These are phyloP conservation scores for Canis aureus DNA, from an alignment of 2,113 vertebrate species.

Conservation along the genomic window DNA sequence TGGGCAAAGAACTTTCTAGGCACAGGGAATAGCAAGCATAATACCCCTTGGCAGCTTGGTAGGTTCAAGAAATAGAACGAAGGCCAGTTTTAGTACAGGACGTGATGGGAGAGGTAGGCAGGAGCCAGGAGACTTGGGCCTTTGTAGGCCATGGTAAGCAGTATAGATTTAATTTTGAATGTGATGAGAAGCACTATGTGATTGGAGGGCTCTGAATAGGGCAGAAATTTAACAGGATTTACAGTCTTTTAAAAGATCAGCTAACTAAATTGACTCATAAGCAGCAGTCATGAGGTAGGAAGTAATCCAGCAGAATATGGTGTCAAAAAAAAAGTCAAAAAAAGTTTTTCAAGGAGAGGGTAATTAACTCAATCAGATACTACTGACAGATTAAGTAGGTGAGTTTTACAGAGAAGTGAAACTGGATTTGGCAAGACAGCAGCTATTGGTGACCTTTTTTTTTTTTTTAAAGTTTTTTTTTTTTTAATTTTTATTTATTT, in stretches of 20 bases:
- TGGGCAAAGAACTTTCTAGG: conserved; percentile 2
- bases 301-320: conserved; percentile 8
- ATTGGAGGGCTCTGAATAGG: not conserved
- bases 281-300: conserved; percentile 12
- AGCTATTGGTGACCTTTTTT: conserved; percentile 21
- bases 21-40: not conserved
- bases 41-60: not conserved
- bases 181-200: conserved; percentile 16
- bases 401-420: not conserved
- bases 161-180: conserved; percentile 51
- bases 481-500: no score
- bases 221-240: not conserved
- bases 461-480: no score
- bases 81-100: not conserved
- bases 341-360: conserved; percentile 25
- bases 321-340: not conserved
- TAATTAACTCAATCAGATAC: conserved; percentile 47
- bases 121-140: not conserved
- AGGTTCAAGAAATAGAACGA: conserved; percentile 45
- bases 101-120: not conserved
- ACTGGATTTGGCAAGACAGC: not conserved
- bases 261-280: conserved; percentile 43
- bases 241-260: conserved; percentile 55
- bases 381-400: not conserved
- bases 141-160: not conserved